phyloP scores from a whole-genome alignment of 2,113 vertebrate genomes.

The Rhombomys opimus region DNA sequence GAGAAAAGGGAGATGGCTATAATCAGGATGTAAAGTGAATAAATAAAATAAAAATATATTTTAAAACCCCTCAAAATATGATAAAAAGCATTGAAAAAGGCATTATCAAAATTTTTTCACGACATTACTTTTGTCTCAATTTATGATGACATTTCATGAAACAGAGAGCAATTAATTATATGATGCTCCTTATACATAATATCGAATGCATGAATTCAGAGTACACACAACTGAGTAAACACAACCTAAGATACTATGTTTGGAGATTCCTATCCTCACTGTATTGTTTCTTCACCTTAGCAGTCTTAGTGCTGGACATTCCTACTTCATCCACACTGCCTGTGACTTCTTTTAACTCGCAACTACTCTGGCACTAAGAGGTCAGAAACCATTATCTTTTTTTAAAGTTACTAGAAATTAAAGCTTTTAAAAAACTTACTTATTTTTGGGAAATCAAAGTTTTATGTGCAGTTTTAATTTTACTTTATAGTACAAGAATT shows the following conservation, averaged over 20 bases:
- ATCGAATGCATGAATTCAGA: background rate
- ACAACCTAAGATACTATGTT: background rate
- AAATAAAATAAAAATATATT: no score
- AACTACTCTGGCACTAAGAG: background rate
- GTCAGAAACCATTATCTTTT: background rate
- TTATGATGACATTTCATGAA: background rate
- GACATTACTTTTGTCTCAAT: background rate
- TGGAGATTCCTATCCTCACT: background rate
- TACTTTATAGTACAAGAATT: background rate
- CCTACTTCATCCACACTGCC: background rate
- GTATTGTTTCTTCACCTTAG: background rate
- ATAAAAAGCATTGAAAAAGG: background rate
- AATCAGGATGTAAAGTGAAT: no score
- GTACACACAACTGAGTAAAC: background rate
- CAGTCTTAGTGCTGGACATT: background rate
- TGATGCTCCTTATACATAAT: background rate
- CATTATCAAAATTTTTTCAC: background rate
- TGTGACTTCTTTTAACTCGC: slow-evolving; percentile 36
- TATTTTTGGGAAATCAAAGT: slow-evolving; percentile 7
- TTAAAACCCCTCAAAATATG: background rate
- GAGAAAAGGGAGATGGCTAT: no score
- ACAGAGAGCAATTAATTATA: background rate
- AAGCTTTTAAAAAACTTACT: no score
- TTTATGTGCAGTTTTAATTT: slow-evolving; percentile 10
- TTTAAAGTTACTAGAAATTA: background rate